Evolutionary conservation across 2,113 vertebrate species (phyloP), one percentile per base, ranked within the genome.

Genomic region (Rhea americana): DNA sequence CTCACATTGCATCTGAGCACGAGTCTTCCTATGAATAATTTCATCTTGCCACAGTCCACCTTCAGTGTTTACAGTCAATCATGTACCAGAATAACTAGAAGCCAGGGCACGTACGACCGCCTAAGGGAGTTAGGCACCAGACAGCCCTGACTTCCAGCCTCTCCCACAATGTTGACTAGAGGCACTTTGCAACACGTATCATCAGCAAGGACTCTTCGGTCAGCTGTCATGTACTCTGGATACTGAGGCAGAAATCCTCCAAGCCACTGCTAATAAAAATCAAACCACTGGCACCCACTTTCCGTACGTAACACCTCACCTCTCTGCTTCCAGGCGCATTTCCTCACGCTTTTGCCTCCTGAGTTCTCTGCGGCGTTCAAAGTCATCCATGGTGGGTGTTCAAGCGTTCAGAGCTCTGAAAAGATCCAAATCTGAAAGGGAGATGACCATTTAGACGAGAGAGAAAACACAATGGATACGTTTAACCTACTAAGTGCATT

Each of bases 281-380:
- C 68, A 47, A 92, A 50, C 9, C 77, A 37, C 22, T 8, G 3
- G 47, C 84, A 84, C 6, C 30, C 26, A 5, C 62, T 80, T 74
- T 71, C 65, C 74, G 28, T 4, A 24, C 1, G 7, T 3, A 63
- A 22, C 2, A 51, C 94, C 97, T 98, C 97, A 99, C 99, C 99
- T 99, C 93, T 99, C 99, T 12, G 98, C 98, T 95, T 99, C 99
- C 55, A 99, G 97, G 24, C 99, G 98, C 99, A 99, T 99, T 97
- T 99, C 99, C 97, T 99, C 99, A 24, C 99, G 98, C 97, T 99
- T 99, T 97, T 99, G 99, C 97, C 99, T 99, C 96, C 99, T 98
- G 86, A 99, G 98, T 82, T 99, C 99, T 97, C 99, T 97, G 97
- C 99, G 99, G 96, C 98, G 98, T 95, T 99, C 99, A 97, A 99